Base-by-base conservation (phyloP, 2,113 vertebrate species). In the Marmota flaviventris region DNA sequence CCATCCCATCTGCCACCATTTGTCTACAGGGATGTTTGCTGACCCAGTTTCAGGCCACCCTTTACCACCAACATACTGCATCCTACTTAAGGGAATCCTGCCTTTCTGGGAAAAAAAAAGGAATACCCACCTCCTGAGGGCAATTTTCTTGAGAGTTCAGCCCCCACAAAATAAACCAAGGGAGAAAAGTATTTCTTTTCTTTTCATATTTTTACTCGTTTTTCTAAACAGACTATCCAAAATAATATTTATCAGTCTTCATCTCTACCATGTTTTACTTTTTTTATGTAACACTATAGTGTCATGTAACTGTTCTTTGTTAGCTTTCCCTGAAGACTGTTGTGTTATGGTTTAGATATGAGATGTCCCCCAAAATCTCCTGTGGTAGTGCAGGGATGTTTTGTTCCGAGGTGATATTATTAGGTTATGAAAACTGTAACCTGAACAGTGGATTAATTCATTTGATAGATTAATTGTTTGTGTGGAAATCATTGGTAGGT, bases 121-220 rank as follows among this genome's bases (percentile, higher is more conserved):
- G 4, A 39, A 9, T 75, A 24, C 8, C 1, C 22, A 58, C 61
- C 1, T 8, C 24, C 7, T 1, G 4, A 20, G 39, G 1, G 0
- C 48, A 53, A 27, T 32, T 24, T 4, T 58, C 20, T 67, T 32
- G 9, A 72, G 37, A 17, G 20, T 51, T 12, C 34, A 65, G 34
- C 10, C 1, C 51, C 65, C 13, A 32, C 18, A 77, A 6, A 70
- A 4, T 9, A 58, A 69, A 34, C 34, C 13, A 8, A 72, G 45
- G 70, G n/a, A 84, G 17, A 18, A 51, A 42, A 16, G n/a, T n/a
- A 4, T 13, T 51, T 9, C 20, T 22, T 78, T 51, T 9, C 20
- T 22, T 78, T 39, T 53, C 18, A 18, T 73, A 81, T 67, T 7
- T 65, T 12, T 10, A 61, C 53, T 16, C 4, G 0, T 63, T 67